These are phyloP conservation scores for Chirona hameri DNA, from an alignment of 2,888 invertebrate genomes.

Conservation along the genomic window DNA sequence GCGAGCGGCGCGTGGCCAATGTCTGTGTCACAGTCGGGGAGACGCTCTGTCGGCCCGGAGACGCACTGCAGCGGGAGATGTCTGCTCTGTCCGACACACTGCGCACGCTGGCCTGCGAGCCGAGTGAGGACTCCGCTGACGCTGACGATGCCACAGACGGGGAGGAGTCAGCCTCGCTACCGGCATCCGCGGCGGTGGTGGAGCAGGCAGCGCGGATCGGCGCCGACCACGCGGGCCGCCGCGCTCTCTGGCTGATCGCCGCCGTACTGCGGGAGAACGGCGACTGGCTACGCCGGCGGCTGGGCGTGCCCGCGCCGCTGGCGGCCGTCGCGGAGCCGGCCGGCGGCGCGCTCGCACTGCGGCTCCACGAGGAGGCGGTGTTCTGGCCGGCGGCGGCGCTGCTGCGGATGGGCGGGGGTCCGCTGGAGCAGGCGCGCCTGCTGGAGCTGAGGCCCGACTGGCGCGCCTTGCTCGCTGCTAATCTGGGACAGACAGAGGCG, in stretches of 20 bases:
- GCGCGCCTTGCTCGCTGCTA: not conserved
- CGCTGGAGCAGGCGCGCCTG: not conserved
- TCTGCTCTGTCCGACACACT: not conserved
- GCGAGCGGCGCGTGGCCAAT: not conserved
- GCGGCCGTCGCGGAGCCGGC: not conserved
- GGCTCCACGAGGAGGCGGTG: not conserved
- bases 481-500: not conserved
- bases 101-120: not conserved
- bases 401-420: not conserved
- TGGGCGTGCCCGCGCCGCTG: not conserved
- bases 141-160: not conserved
- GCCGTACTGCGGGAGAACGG: not conserved
- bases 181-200: not conserved
- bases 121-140: not conserved
- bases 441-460: not conserved
- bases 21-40: not conserved
- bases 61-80: not conserved
- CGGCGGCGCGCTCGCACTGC: not conserved
- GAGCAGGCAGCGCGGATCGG: not conserved
- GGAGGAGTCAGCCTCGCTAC: not conserved
- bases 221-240: not conserved
- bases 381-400: not conserved
- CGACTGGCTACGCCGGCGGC: constrained; percentile 22
- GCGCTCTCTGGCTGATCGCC: not conserved
- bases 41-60: not conserved